Evolutionary conservation across 2,113 vertebrate species (phyloP).

Genomic region (Rhineura floridana): DNA sequence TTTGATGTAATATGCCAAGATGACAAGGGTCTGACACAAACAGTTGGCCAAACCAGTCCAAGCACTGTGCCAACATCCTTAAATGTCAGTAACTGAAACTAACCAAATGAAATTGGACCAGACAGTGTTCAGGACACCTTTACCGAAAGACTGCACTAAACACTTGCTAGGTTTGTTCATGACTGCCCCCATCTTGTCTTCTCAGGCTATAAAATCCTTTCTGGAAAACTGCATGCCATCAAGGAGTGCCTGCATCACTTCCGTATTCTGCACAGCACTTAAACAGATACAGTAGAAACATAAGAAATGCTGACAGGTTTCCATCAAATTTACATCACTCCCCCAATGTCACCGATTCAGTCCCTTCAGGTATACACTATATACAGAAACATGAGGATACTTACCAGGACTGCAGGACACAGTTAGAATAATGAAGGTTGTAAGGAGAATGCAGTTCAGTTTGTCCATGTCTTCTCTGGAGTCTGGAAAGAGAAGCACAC

Average conservation of each 20-base stretch:
- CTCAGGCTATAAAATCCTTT: background rate
- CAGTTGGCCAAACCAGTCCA: too few species aligned
- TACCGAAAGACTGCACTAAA: background rate
- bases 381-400: slow-evolving; percentile 25
- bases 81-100: too few species aligned
- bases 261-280: background rate
- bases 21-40: too few species aligned
- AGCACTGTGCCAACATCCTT: too few species aligned
- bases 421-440: slow-evolving; percentile 27
- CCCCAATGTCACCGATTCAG: background rate
- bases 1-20: too few species aligned
- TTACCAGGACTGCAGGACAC: slow-evolving; percentile 58
- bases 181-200: background rate
- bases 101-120: too few species aligned
- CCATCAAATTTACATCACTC: background rate
- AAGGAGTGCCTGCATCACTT: background rate
- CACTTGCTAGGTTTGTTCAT: background rate
- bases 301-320: background rate
- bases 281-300: background rate
- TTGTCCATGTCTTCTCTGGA: slow-evolving; percentile 52
- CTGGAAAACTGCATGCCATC: background rate
- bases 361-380: background rate
- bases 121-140: background rate
- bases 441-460: slow-evolving; percentile 56
- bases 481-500: background rate